Evolutionary conservation across 2,797 vertebrate genomes (phyloP).

Genomic region (Lacerta agilis): DNA sequence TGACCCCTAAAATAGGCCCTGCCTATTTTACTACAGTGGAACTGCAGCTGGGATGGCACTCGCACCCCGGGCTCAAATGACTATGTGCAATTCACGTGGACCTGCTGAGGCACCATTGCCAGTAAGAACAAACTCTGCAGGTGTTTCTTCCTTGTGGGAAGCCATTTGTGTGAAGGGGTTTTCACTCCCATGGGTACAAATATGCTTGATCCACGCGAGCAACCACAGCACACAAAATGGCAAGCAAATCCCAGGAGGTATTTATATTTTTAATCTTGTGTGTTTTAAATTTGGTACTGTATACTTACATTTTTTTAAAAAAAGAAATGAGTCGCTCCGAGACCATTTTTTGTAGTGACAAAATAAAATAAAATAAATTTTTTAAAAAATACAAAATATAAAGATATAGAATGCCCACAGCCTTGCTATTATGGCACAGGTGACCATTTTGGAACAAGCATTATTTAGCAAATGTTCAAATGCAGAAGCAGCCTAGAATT

Average conservation of each 20-base stretch:
- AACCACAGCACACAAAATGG: not conserved
- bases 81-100: not conserved
- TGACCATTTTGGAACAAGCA: not conserved
- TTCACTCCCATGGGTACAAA: not conserved
- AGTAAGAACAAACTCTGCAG: not conserved
- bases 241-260: not conserved
- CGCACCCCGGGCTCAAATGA: not conserved
- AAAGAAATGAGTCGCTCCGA: no score
- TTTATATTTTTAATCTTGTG: no score
- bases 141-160: not conserved
- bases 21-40: not conserved
- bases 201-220: not conserved
- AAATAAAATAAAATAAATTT: no score
- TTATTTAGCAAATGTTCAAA: not conserved
- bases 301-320: no score
- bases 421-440: not conserved
- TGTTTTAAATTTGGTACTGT: no score
- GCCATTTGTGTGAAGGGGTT: not conserved
- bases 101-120: not conserved
- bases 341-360: no score
- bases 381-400: no score
- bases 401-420: no score
- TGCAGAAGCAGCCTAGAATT: not conserved
- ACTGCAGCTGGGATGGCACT: no score
- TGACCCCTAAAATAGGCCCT: no score